These are phyloP conservation scores for Clamator glandarius DNA, from an alignment of 2,797 vertebrate species.

Conservation along the genomic window DNA sequence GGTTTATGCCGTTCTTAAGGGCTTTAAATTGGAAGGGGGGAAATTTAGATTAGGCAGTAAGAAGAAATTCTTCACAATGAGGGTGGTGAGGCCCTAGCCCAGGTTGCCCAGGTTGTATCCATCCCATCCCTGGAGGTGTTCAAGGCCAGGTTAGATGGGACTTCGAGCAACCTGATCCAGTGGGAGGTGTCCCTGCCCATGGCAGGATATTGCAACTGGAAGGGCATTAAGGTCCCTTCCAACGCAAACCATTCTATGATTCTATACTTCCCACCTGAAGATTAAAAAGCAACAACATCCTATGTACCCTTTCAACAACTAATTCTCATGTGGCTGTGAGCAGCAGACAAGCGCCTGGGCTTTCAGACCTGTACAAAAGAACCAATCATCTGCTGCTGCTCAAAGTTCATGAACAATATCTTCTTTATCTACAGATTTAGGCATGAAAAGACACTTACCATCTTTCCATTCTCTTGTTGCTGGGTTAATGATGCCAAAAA, in stretches of 20 bases:
- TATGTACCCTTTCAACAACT: not conserved
- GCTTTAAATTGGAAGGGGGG: too few species aligned
- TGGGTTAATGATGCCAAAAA: slow-evolving; percentile 95
- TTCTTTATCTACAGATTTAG: not conserved
- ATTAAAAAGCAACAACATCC: not conserved
- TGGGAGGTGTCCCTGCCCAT: too few species aligned
- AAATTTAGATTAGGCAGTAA: too few species aligned
- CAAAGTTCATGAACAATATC: not conserved
- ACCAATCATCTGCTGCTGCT: not conserved
- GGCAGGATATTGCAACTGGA: too few species aligned
- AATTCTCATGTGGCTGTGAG: not conserved
- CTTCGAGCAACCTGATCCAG: too few species aligned
- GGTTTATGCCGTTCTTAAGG: not conserved
- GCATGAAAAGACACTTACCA: slow-evolving; percentile 65
- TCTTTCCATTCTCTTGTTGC: slow-evolving; percentile 92
- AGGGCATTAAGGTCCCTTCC: too few species aligned
- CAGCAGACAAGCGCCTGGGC: not conserved
- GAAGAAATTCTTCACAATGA: too few species aligned
- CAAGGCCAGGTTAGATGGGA: too few species aligned
- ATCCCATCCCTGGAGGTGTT: too few species aligned
- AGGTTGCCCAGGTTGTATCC: too few species aligned
- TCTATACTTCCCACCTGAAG: not conserved
- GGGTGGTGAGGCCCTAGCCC: too few species aligned
- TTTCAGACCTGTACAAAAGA: not conserved
- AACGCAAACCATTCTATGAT: too few species aligned